Conservation (phyloP, 2,113 vertebrate genomes). For the Irena cyanogastra region DNA sequence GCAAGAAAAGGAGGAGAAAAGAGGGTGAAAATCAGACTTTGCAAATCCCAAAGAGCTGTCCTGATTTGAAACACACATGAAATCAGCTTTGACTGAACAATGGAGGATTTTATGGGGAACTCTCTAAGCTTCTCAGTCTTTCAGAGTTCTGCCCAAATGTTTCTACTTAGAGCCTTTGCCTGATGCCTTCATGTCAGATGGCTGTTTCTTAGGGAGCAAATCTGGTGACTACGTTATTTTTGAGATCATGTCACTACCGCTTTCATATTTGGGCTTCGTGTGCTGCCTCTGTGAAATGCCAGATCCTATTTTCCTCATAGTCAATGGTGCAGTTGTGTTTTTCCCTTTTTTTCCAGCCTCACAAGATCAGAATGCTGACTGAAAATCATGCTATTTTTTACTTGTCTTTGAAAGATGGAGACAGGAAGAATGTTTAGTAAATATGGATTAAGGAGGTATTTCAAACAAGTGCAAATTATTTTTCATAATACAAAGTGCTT, state of each 20-base stretch:
- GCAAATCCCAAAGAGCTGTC: background rate
- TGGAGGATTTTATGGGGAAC: background rate
- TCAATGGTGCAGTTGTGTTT: background rate
- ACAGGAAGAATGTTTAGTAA: background rate
- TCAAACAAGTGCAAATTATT: background rate
- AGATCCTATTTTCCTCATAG: background rate
- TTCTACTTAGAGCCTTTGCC: background rate
- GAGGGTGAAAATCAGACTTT: background rate
- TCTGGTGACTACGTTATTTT: background rate
- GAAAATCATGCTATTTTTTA: background rate
- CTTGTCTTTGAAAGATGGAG: background rate
- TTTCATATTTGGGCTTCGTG: background rate
- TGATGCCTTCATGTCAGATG: background rate
- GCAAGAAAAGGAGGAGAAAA: background rate
- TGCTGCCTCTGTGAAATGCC: background rate
- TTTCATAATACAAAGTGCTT: background rate
- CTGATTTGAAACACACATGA: background rate
- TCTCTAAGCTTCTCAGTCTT: background rate
- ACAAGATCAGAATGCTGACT: background rate
- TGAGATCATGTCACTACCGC: background rate
- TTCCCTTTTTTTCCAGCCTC: background rate
- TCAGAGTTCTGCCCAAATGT: background rate
- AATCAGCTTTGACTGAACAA: background rate
- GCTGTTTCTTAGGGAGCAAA: background rate
- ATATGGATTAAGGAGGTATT: background rate